Percentiles rank a stretch among this genome's conserved stretches.
Evolutionary conservation across 1,140 invertebrate species (phyloP).

Genomic region (Helicoverpa armigera): DNA sequence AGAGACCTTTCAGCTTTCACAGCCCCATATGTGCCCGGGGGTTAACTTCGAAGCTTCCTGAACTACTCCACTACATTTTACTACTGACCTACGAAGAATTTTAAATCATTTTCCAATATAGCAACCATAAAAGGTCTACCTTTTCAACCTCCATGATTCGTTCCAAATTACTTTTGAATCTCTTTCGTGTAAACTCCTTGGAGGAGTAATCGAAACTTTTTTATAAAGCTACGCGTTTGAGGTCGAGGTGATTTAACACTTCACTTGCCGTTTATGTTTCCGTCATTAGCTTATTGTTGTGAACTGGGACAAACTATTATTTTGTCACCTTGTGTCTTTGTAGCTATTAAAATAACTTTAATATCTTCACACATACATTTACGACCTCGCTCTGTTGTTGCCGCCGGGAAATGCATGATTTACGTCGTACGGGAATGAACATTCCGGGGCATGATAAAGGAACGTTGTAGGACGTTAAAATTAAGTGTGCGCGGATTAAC

Average conservation of each 20-base stretch:
- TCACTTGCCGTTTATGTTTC: constrained; percentile 8
- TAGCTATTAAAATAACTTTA: constrained; percentile 44
- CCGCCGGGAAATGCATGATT: constrained; percentile 51
- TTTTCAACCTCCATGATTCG: constrained; percentile 9
- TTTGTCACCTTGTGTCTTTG: constrained; percentile 43
- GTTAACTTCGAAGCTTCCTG: neutral
- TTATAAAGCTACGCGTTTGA: neutral
- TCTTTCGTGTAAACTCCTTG: constrained; percentile 12
- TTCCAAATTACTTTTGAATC: constrained; percentile 30
- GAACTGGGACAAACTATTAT: constrained; percentile 36
- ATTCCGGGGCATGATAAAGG: neutral
- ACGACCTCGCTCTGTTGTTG: constrained; percentile 55
- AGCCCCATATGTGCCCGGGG: constrained; percentile 10
- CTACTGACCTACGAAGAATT: constrained; percentile 20
- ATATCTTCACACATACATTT: constrained; percentile 53
- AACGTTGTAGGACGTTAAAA: constrained; percentile 12
- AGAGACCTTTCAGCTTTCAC: constrained; percentile 41
- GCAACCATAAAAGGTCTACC: constrained; percentile 4
- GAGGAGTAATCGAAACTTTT: constrained; percentile 26
- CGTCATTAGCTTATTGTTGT: constrained; percentile 35
- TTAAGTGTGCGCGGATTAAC: neutral
- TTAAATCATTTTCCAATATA: constrained; percentile 20
- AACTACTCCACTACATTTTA: constrained; percentile 11
- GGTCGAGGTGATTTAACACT: constrained; percentile 4
- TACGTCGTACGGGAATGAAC: constrained; percentile 36